A percentile compares a stretch with the other conserved stretches of the same genome.
Evolutionary conservation across 2,797 vertebrate genomes (phyloP).

Genomic region (Chiloscyllium punctatum): DNA sequence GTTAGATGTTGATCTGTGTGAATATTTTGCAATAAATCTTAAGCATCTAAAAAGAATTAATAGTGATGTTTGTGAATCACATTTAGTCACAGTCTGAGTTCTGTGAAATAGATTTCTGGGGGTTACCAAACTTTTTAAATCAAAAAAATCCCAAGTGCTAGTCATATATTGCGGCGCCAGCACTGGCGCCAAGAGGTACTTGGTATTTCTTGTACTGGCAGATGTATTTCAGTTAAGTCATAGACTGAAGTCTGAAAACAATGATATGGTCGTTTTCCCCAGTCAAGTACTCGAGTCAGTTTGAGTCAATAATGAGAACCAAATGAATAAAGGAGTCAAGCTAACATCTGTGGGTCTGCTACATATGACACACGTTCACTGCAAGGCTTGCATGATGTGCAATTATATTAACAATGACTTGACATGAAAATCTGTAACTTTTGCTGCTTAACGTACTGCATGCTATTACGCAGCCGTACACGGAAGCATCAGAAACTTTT

Average conservation of each 20-base stretch:
- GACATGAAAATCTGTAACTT: constrained; percentile 54
- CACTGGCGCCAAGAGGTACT: constrained; percentile 59
- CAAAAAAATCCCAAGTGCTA: constrained; percentile 53
- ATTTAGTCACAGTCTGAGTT: constrained; percentile 54
- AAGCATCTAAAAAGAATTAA: constrained; percentile 39
- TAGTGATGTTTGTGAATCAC: constrained; percentile 49
- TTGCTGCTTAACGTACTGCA: constrained; percentile 34
- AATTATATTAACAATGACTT: constrained; percentile 55
- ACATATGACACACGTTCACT: constrained; percentile 69
- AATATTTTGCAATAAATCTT: constrained; percentile 49
- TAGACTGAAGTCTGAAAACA: constrained; percentile 66
- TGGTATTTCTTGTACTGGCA: constrained; percentile 67
- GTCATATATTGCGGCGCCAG: constrained; percentile 57
- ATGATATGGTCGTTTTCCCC: constrained; percentile 70
- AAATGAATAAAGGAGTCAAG: constrained; percentile 67
- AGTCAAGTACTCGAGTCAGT: constrained; percentile 67
- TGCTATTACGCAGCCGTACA: background rate
- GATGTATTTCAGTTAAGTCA: constrained; percentile 67
- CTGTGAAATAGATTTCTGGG: constrained; percentile 58
- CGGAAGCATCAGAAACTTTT: background rate
- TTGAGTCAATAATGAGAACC: constrained; percentile 77
- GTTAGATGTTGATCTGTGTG: constrained; percentile 46
- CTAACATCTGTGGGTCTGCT: constrained; percentile 71
- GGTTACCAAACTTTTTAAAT: constrained; percentile 56
- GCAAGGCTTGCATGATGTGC: constrained; percentile 65